Evolutionary conservation across 2,113 vertebrate species (phyloP), one percentile per base, ranked within the genome.

Genomic region (Melanerpes aurifrons): DNA sequence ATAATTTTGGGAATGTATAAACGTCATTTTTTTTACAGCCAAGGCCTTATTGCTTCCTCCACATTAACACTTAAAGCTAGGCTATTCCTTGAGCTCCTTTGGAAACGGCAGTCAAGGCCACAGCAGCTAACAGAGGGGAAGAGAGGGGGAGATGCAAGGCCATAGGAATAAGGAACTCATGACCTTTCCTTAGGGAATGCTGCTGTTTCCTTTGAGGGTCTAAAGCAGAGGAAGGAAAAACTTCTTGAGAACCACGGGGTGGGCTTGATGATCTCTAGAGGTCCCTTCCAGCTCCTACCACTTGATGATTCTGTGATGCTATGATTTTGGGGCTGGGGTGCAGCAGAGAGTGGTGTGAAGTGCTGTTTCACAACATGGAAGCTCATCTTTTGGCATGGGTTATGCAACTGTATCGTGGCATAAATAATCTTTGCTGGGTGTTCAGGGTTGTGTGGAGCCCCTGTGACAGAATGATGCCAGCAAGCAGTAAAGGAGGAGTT

Each of bases 321-420:
- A 10, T 53, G 50, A 25, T 25, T 8, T 29, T 37, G 66, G 77
- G 77, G 14, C 0, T 69, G 84, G 70, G 54, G 20, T 3, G 5
- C 16, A 20, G 69, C 91, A 53, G 73, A 1, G 76, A 57, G 63
- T 4, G 47, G 24, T 35, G 37, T 4, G 54, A 56, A 15, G n/a
- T 3, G 80, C 7, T 35, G 43, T 19, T 4, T 21, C 14, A 1
- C 2, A 20, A 3, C 29, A 4, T 7, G 57, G 15, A 59, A 82
- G 40, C 61, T 81, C 0, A 0, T 10, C 57, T 61, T n/a, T 15
- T 9, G 56, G 40, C 14, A 1, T 0, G 32, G 67, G 45, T 22
- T 61, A 29, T 29, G 81, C 37, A 2, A 10, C 12, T 7, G 37
- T 7, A 6, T 5, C 17, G 4, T 29, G 75, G 62, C 57, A 68